A percentile compares a stretch with the other conserved stretches of the same genome.
Evolutionary conservation across 2,113 vertebrate species (phyloP).

Genomic region (Callospermophilus lateralis): DNA sequence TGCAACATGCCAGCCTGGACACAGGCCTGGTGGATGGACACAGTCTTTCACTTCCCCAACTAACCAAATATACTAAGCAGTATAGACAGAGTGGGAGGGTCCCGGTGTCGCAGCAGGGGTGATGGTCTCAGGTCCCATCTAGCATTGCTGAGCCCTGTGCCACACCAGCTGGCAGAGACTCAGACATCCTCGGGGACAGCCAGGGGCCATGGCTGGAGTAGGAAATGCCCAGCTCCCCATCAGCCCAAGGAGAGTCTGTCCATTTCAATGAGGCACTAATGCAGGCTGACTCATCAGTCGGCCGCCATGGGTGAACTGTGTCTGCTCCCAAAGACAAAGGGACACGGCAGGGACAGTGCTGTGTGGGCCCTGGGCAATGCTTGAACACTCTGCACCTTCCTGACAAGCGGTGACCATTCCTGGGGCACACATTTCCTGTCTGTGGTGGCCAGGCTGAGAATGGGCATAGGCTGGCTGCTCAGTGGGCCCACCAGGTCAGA

Average conservation of each 20-base stretch:
- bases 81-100: neutral
- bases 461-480: neutral
- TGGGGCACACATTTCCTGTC: neutral
- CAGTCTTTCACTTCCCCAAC: neutral
- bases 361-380: neutral
- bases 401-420: neutral
- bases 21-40: neutral
- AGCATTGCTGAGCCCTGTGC: neutral
- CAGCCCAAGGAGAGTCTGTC: neutral
- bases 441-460: neutral
- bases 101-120: neutral
- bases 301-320: neutral
- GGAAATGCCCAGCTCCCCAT: neutral
- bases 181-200: neutral
- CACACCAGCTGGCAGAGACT: neutral
- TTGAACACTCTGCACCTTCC: neutral
- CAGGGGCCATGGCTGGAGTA: neutral
- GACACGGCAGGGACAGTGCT: neutral
- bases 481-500: fast-evolving
- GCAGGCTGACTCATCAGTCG: constrained; percentile 72
- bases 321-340: constrained; percentile 66
- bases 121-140: neutral
- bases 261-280: constrained; percentile 58
- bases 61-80: neutral
- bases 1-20: neutral